Evolutionary conservation across 1,140 invertebrate species (phyloP), one percentile per base, ranked within the genome.

Genomic region (Littorina saxatilis): DNA sequence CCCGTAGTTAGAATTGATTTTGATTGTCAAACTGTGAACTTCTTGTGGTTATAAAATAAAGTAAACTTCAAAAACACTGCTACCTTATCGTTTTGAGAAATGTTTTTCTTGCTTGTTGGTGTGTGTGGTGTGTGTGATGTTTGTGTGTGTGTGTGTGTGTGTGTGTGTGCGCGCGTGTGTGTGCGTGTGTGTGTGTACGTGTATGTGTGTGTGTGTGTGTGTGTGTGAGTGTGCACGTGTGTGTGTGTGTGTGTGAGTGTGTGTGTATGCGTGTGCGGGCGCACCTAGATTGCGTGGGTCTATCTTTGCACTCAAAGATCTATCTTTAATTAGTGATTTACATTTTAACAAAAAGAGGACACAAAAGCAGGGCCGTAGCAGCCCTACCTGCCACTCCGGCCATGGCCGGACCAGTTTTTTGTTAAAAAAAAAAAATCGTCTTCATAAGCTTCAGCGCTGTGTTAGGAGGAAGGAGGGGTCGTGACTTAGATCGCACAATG

Each of bases 231-330:
- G 35, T 15, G 23, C 11, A 2, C 29, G 72, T 72, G 29, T 72
- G 68, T 72, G 29, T 72, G n/a, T 72, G 68, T 72, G 29, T 72
- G 68, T 37, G 68, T 72, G 68, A 7, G 68, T 72, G 68, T 37
- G 68, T 72, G 68, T 72, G 68, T 39, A 32, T 72, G 68, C 17
- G 68, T 29, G n/a, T n/a, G n/a, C n/a, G n/a, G n/a, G n/a, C n/a
- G n/a, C n/a, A n/a, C n/a, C n/a, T n/a, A n/a, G n/a, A n/a, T n/a
- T n/a, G n/a, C n/a, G n/a, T n/a, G n/a, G n/a, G n/a, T n/a, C n/a
- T n/a, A n/a, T n/a, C n/a, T n/a, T n/a, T n/a, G n/a, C n/a, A n/a
- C n/a, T n/a, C n/a, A n/a, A n/a, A n/a, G n/a, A n/a, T n/a, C n/a
- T n/a, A n/a, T n/a, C n/a, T n/a, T n/a, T n/a, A n/a, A n/a, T n/a